Base-by-base conservation (phyloP, 2,797 vertebrate species). In the Lepus oiostolus region DNA sequence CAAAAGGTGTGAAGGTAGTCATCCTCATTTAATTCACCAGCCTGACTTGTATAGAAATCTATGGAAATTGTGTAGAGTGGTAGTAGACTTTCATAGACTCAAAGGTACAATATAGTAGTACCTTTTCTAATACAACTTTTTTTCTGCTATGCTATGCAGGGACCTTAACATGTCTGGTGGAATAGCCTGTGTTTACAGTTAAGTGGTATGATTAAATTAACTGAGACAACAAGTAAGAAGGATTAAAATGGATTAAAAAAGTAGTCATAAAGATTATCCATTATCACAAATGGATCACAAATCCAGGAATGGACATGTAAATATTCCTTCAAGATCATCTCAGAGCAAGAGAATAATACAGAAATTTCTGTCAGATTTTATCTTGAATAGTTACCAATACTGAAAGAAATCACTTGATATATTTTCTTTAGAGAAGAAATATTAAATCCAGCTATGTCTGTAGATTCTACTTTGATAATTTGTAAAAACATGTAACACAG, bases 321-420 rank as follows among this genome's bases (percentile, higher is more conserved):
- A 90, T 62, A 38, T 74, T 86, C 19, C n/a, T 63, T 77, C 21
- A 38, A 77, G 65, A 83, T 6, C 13, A 82, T 63, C 42, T 58
- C 30, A 50, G n/a, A 79, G 7, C 8, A n/a, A 54, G 54, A 84
- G 7, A 92, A 58, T 52, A 79, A 58, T 85, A 60, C 30, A 80
- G 80, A 30, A 80, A 70, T 84, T 77, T 83, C 74, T 91, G 63
- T 93, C 75, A 67, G 13, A 28, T 54, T 89, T n/a, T 68, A 63
- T 80, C 68, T 47, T 72, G 5, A 90, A 35, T 38, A 87, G 90
- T 67, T 22, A 9, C 12, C 80, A 24, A 1, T 79, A 30, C 42
- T 60, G 8, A 6, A 24, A 87, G 50, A 84, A 95, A 90, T 77
- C 60, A 85, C 52, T 32, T 80, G 71, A 74, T 80, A 3, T 92